Evolutionary conservation across 1,140 invertebrate genomes (phyloP).

Genomic region (Parasteatoda tepidariorum): DNA sequence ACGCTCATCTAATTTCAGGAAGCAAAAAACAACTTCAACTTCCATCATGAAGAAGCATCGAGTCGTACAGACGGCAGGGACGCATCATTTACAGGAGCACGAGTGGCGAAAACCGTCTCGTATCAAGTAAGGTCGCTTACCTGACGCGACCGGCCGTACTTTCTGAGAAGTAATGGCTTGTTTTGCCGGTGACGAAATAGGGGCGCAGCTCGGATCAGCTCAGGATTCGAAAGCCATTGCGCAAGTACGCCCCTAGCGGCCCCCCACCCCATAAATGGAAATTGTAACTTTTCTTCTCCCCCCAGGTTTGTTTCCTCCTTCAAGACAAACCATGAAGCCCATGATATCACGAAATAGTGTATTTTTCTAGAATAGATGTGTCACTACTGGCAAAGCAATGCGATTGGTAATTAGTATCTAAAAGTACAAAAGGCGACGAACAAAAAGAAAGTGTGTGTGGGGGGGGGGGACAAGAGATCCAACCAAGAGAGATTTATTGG

Average conservation of each 20-base stretch:
- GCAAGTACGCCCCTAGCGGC: conserved; percentile 52
- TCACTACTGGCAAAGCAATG: no score
- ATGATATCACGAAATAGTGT: background rate
- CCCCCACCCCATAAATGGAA: background rate
- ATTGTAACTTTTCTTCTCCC: background rate
- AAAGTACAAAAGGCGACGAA: no score
- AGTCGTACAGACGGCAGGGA: background rate
- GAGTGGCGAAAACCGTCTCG: background rate
- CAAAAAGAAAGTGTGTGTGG: no score
- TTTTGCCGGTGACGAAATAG: conserved; percentile 45
- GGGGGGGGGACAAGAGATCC: no score
- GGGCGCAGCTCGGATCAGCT: conserved; percentile 13
- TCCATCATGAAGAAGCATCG: background rate
- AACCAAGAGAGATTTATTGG: no score
- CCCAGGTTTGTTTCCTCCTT: background rate
- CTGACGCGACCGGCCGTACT: background rate
- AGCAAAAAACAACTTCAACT: no score
- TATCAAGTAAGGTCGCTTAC: background rate
- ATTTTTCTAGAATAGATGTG: background rate
- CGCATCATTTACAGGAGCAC: background rate
- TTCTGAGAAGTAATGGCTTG: conserved; percentile 29
- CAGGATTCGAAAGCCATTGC: conserved; percentile 41
- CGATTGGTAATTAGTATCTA: no score
- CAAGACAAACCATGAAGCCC: background rate
- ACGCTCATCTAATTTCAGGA: background rate